Evolutionary conservation across 2,888 invertebrate genomes (phyloP), one percentile per base, ranked within the genome.

Genomic region (Acrobasis repandana): DNA sequence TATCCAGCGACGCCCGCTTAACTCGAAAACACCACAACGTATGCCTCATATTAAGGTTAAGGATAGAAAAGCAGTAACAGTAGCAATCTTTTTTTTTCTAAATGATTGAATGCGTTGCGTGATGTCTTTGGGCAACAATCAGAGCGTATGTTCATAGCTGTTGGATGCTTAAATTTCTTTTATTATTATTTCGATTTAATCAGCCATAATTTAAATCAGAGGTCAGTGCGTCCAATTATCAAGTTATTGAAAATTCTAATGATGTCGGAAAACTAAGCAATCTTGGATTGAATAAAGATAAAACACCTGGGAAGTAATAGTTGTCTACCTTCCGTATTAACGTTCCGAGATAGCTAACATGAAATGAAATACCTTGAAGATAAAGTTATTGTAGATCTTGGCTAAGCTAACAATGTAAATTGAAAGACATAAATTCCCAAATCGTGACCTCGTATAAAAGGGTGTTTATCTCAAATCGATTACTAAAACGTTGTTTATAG

Each of bases 1-100:
- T 82, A 83, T 16, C 36, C 52, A 33, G 54, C 54, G 54, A 54
- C 54, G 54, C 43, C 38, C 54, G 38, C 14, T 54, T 54, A 38
- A 54, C 38, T 54, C 38, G 14, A 54, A 54, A 54, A 54, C 77
- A 80, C 80, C 77, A 86, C 76, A 78, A 79, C 75, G 66, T 64
- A 67, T 64, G 65, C 63, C 63, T 68, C 67, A 73, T 79, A 89
- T 85, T 88, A 89, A 90, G 89, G 90, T 90, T 86, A 90, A 90
- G 88, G 89, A 90, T 89, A 84, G 72, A 75, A 83, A 82, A 81
- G 75, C 70, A 51, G 75, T 70, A 70, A 75, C 66, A 66, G 76
- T 76, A 77, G 75, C 74, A 66, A 76, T 75, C 74, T 50, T 46
- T 48, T 56, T 62, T 60, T 69, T 65, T 71, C 72, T 72, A 62